Percentiles rank a stretch among this genome's conserved stretches.
Conservation (phyloP, 2,797 vertebrate species). For the Pangasius larnaudii region DNA sequence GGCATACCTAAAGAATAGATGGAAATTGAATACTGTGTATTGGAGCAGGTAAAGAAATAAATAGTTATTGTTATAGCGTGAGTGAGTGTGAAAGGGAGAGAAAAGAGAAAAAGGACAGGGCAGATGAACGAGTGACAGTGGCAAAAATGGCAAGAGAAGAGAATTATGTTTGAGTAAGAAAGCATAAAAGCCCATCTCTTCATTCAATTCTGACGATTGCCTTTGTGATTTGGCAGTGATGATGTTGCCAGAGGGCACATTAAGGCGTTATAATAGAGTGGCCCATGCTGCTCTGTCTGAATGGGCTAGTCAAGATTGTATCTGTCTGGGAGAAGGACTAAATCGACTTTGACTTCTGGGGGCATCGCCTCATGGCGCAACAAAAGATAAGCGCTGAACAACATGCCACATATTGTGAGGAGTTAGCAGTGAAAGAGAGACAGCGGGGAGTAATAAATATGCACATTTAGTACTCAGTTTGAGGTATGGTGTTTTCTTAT, state of each 20-base stretch:
- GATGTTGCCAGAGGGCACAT: conserved; percentile 74
- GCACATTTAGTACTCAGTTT: conserved; percentile 24
- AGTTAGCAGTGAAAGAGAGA: conserved; percentile 41
- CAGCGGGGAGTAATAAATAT: conserved; percentile 26
- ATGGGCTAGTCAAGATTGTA: conserved; percentile 74
- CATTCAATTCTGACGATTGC: conserved; percentile 75
- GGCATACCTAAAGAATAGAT: conserved; percentile 74
- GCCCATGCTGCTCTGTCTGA: conserved; percentile 62
- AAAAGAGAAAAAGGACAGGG: conserved; percentile 46
- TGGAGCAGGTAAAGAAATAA: conserved; percentile 69
- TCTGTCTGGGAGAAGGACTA: conserved; percentile 70
- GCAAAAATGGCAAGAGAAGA: conserved; percentile 73
- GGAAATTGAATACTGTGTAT: conserved; percentile 77
- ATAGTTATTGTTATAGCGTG: conserved; percentile 80
- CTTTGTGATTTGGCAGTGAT: conserved; percentile 73
- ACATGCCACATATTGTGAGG: conserved; percentile 44
- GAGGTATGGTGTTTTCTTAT: conserved; percentile 45
- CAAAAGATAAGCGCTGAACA: conserved; percentile 60
- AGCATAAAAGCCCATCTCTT: conserved; percentile 71
- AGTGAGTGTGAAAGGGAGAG: conserved; percentile 60
- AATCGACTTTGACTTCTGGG: conserved; percentile 74
- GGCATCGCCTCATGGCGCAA: conserved; percentile 66
- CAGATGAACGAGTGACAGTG: conserved; percentile 68
- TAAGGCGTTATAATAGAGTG: conserved; percentile 67
- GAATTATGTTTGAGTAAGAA: conserved; percentile 75